Base-by-base conservation (phyloP, 2,888 invertebrate species). In the Melitaea athalia region DNA sequence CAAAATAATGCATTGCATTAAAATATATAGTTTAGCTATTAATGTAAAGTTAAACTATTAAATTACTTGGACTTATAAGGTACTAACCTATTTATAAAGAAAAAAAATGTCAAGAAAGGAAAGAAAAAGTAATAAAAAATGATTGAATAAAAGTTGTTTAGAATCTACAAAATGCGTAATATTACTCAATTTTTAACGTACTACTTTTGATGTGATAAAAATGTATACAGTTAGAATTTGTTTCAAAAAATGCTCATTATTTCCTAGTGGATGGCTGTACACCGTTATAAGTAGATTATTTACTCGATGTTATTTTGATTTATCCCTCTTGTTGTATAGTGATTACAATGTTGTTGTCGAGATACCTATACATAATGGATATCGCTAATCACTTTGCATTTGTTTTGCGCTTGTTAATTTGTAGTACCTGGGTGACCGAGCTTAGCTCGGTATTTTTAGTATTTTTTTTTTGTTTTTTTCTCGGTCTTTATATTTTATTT, bases 241-340 rank as follows among this genome's bases (percentile, higher is more conserved):
- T 52, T 33, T 7, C 31, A 55, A 31, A 55, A 55, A 33, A 66
- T 61, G 66, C 65, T 69, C 59, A 66, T 69, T 65, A 66, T 66
- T 59, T 66, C 59, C 63, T 66, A 60, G 65, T 49, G 15, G 42
- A 63, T 60, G 63, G 45, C 38, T 66, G 24, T n/a, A 43, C 59
- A 49, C 59, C 38, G 24, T 52, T 55, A 45, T 53, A 45, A n/a
- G 60, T 66, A 66, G 60, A 60, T 38, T 14, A 38, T 66, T 52
- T 42, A 52, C 17, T 66, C 33, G 12, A 60, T 53, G 10, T n/a
- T 43, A 49, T 60, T 60, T 47, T 47, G 43, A 15, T 65, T 24
- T 38, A 24, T 52, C 7, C 24, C 11, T 12, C 1, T 38, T 60
- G 47, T 52, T 59, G 43, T 59, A 42, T 42, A 17, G 24, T 45